Evolutionary conservation across 2,113 vertebrate species (phyloP), one percentile per base, ranked within the genome.

Genomic region (Felis catus): DNA sequence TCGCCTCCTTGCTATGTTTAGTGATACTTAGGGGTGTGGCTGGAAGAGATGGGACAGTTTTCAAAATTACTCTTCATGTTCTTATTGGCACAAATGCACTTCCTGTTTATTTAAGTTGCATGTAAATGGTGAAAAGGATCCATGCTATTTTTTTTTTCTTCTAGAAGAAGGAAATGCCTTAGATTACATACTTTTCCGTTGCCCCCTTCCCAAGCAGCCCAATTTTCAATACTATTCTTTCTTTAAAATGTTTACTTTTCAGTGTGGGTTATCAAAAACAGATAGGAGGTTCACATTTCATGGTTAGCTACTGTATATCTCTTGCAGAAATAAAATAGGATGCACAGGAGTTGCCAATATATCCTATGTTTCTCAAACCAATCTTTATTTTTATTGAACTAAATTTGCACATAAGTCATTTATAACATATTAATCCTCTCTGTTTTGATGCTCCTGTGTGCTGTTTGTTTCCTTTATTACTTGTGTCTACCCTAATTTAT

Each of bases 1-100:
- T 92, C 74, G 14, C 39, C n/a, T 71, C 33, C 90, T 83, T 21
- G n/a, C 25, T 95, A 97, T 65, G 3, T 68, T 96, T 83, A 68
- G 80, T 58, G 92, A 91, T 97, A 65, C 51, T 85, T 92, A 97
- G 0, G 0, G 55, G 96, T 80, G 0, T 21, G 33, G 23, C 27
- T 0, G 3, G 36, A 93, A 87, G 51, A 94, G 33, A 19, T 15
- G 31, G 51, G 36, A 19, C 25, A n/a, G 8, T 15, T 89, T 91
- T 81, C 18, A 39, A 51, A 65, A 74, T 97, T 87, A 19, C 10
- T 5, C 70, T 78, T 7, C 0, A 61, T 45, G 0, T 79, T 61
- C 74, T 71, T 51, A 36, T 63, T 73, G 13, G 7, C 31, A 58
- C 53, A 83, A 89, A 33, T 19, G 19, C 3, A 53, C 14, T 7